Conservation (phyloP, 2,797 vertebrate species). For the Chelon labrosus region DNA sequence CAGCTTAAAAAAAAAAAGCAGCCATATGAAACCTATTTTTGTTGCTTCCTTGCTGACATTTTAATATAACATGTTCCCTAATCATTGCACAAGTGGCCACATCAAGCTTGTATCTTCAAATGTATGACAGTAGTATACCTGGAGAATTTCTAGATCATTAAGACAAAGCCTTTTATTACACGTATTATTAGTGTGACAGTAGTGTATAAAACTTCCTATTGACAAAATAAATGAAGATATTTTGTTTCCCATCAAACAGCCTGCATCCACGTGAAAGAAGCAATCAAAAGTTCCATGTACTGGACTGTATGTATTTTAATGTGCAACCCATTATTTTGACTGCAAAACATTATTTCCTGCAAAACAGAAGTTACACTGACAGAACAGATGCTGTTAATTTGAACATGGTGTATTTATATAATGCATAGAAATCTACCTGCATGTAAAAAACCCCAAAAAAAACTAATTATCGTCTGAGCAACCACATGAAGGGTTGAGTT, state of each 20-base stretch:
- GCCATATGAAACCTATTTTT: too few relatives aligned
- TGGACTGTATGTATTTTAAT: background rate
- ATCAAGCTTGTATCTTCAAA: constrained; percentile 31
- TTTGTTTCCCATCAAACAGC: constrained; percentile 14
- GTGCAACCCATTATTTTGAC: background rate
- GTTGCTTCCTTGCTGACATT: constrained; percentile 29
- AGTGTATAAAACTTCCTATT: background rate
- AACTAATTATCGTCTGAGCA: constrained; percentile 20
- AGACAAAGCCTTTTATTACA: background rate
- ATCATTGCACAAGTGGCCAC: constrained; percentile 39
- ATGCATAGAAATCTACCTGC: constrained; percentile 5
- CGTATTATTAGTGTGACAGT: constrained; percentile 6
- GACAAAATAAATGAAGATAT: constrained; percentile 1
- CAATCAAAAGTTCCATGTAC: background rate
- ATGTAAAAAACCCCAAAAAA: constrained; percentile 32
- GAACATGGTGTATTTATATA: background rate
- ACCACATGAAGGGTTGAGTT: constrained; percentile 30
- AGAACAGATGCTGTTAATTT: constrained; percentile 17
- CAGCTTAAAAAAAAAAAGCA: too few relatives aligned
- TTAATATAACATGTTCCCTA: constrained; percentile 42
- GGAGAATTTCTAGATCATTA: background rate
- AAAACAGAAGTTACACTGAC: background rate
- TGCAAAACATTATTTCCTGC: too few relatives aligned
- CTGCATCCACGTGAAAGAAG: background rate
- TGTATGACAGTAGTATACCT: too few relatives aligned